Percentiles rank a stretch among this genome's conserved stretches.
phyloP scores from a whole-genome alignment of 64 coral and sea anemone genomes.

The Stichodactyla mertensii region DNA sequence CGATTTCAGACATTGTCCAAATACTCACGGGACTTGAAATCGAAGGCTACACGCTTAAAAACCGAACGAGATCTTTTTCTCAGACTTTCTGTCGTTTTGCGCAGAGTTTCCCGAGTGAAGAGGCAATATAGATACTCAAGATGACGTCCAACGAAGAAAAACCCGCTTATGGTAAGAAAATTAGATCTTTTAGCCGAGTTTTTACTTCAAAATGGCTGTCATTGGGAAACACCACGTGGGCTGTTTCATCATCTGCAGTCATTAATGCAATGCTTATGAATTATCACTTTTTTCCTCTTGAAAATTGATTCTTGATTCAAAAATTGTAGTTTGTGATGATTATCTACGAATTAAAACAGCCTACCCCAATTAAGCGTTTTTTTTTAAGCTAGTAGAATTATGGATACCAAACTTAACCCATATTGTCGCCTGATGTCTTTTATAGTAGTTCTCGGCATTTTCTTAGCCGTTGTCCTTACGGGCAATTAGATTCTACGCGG shows the following conservation, averaged over 20 bases:
- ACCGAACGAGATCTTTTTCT: neutral
- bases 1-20: no score
- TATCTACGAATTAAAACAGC: neutral
- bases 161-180: slow-evolving; percentile 30
- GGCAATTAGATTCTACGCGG: no score
- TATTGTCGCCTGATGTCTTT: no score
- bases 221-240: neutral
- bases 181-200: neutral
- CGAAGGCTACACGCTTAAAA: neutral
- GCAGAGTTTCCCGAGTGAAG: neutral
- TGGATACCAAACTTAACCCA: no score
- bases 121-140: neutral
- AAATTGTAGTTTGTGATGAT: neutral
- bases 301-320: neutral
- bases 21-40: neutral
- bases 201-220: neutral
- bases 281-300: neutral
- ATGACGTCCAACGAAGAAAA: slow-evolving; percentile 54
- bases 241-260: neutral
- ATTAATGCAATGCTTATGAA: neutral
- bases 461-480: no score
- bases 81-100: neutral
- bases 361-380: no score
- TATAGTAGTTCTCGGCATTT: no score
- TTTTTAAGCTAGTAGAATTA: no score